Evolutionary conservation across 2,113 vertebrate species (phyloP), one percentile per base, ranked within the genome.

Genomic region (Neofelis nebulosa): DNA sequence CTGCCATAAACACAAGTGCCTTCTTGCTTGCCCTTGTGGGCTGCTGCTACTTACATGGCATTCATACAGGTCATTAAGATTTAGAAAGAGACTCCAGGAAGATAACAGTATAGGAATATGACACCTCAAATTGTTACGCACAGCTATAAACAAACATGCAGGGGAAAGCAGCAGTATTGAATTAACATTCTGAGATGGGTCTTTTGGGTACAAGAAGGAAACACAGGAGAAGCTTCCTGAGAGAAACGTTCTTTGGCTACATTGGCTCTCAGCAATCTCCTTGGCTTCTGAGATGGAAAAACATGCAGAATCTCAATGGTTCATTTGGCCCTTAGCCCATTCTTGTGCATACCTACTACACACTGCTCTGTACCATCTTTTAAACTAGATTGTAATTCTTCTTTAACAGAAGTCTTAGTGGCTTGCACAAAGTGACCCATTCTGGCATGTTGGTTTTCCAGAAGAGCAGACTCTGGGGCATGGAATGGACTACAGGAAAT

Each of bases 61-160:
- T 57, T 95, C 93, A 94, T 68, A 90, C 12, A 84, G 36, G 65
- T 61, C 13, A 93, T 31, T 94, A 83, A 74, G 82, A 2, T 27
- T 33, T 94, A 95, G 98, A 98, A 98, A 95, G 73, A 96, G 50
- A 68, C 94, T 87, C 84, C 45, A 68, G 41, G 92, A 55, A 65
- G n/a, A 25, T 31, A 87, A 57, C 2, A 74, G 8, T 63, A 4
- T 63, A 80, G 83, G 87, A 96, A 80, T 52, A 79, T 45, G 45
- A 95, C 25, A 48, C 73, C 48, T 36, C 87, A 61, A 95, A 93
- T 23, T 45, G 3, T 1, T 69, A 79, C 0, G 63, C 27, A 95
- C 2, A 29, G 48, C 55, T 91, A 82, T 3, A 68, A 97, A 93
- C 23, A 95, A 96, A 91, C 36, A 3, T 78, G 87, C 27, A 55